Percentiles rank a stretch among this genome's conserved stretches.
These are phyloP conservation scores for Acleris emargana DNA, from an alignment of 2,888 invertebrate genomes.

Conservation along the genomic window DNA sequence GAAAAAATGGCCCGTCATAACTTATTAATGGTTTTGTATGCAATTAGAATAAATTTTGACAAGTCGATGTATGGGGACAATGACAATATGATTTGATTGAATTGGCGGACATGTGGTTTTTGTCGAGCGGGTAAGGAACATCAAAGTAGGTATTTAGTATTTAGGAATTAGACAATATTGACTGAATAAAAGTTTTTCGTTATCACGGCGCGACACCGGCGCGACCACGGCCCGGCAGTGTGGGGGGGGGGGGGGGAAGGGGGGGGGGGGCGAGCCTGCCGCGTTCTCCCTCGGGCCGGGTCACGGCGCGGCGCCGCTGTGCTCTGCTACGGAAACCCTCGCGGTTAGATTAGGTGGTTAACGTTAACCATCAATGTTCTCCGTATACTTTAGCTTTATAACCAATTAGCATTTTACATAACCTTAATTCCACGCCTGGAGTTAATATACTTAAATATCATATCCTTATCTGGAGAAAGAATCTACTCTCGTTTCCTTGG, in stretches of 20 bases:
- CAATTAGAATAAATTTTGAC: constrained; percentile 22
- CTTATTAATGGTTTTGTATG: constrained; percentile 20
- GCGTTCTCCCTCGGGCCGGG: no score
- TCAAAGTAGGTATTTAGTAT: background rate
- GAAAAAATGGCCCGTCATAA: constrained; percentile 18
- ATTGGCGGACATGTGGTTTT: constrained; percentile 6
- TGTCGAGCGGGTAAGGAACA: background rate
- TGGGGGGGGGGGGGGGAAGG: no score
- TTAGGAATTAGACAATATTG: background rate
- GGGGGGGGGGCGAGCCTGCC: no score
- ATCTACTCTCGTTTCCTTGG: constrained; percentile 30
- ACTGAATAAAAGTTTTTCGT: no score
- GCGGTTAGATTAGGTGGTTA: no score
- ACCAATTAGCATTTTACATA: no score
- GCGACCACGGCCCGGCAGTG: no score
- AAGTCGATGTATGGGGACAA: constrained; percentile 8
- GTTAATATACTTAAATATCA: background rate
- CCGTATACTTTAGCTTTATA: no score
- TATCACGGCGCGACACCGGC: no score
- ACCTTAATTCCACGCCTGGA: background rate
- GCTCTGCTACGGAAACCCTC: no score
- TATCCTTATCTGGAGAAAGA: constrained; percentile 13
- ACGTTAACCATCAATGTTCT: no score
- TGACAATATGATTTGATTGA: constrained; percentile 4
- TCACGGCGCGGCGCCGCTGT: no score